Evolutionary conservation across 2,888 invertebrate genomes (phyloP).

Genomic region (Athalia rosae): DNA sequence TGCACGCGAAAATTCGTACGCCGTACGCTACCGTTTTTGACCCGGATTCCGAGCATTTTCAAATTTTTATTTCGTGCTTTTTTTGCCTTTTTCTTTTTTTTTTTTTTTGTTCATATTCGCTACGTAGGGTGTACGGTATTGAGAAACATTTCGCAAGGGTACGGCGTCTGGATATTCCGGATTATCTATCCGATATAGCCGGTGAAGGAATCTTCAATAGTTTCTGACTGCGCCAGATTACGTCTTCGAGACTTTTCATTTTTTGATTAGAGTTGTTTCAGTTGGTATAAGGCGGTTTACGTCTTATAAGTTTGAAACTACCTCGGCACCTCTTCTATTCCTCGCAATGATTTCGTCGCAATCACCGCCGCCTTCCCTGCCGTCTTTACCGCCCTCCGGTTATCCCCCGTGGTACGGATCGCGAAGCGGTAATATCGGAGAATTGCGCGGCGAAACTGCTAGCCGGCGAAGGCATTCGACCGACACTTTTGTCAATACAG

Average conservation of each 20-base stretch:
- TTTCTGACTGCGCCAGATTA: slow-evolving; percentile 41
- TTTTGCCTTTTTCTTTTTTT: neutral
- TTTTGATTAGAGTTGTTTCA: slow-evolving; percentile 47
- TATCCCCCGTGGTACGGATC: slow-evolving; percentile 52
- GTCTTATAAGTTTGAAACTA: slow-evolving; percentile 72
- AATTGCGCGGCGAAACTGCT: slow-evolving; percentile 72
- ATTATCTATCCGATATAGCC: too few relatives aligned
- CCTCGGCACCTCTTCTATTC: slow-evolving; percentile 73
- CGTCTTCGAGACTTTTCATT: slow-evolving; percentile 44
- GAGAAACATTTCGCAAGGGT: too few relatives aligned
- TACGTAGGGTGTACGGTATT: too few relatives aligned
- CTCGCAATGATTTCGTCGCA: slow-evolving; percentile 75
- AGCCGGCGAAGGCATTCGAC: slow-evolving; percentile 72
- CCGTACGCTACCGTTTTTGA: neutral
- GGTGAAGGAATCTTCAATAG: slow-evolving; percentile 15
- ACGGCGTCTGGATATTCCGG: too few relatives aligned
- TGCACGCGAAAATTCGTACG: slow-evolving; percentile 12
- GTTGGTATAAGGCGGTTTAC: slow-evolving; percentile 61
- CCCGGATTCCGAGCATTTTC: neutral
- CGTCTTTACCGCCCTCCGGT: slow-evolving; percentile 51
- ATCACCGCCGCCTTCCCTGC: slow-evolving; percentile 65
- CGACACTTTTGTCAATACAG: slow-evolving; percentile 77
- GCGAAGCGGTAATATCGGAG: slow-evolving; percentile 72
- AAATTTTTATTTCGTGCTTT: neutral
- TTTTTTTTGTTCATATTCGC: too few relatives aligned